Conservation (phyloP, 2,113 vertebrate species). For the Hippocampus barbouri region DNA sequence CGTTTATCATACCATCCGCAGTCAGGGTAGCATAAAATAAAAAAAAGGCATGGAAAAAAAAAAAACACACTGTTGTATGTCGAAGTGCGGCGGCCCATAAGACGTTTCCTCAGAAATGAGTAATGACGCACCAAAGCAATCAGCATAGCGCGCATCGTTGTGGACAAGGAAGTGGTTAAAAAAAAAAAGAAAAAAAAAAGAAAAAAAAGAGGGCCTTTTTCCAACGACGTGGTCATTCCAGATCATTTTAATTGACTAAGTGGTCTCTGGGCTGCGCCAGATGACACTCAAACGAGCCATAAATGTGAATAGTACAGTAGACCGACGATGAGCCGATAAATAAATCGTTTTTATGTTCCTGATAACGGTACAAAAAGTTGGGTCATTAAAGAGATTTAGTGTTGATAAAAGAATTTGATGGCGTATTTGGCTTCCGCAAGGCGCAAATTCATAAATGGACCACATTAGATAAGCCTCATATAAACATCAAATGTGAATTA, state of each 20-base stretch:
- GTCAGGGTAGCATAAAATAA: no score
- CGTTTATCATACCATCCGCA: no score
- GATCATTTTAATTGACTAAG: conserved; percentile 8
- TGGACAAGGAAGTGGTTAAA: not conserved
- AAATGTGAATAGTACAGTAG: conserved; percentile 1
- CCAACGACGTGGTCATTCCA: not conserved
- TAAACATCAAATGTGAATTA: conserved; percentile 3
- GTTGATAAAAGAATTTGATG: conserved; percentile 2
- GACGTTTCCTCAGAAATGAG: not conserved
- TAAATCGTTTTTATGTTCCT: not conserved
- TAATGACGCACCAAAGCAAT: not conserved
- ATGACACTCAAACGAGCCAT: not conserved
- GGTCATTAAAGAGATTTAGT: not conserved
- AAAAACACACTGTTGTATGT: no score
- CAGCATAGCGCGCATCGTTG: not conserved
- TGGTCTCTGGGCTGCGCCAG: not conserved
- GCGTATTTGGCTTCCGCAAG: not conserved
- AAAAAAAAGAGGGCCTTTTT: not conserved
- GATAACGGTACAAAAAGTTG: not conserved
- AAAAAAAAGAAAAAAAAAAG: no score
- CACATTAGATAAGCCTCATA: not conserved
- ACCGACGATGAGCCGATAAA: not conserved
- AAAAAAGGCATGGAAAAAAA: no score
- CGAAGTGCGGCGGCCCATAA: no score
- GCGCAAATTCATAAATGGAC: not conserved